Base-by-base conservation (phyloP, 2,888 invertebrate genomes). In the Drosophila lutescens region DNA sequence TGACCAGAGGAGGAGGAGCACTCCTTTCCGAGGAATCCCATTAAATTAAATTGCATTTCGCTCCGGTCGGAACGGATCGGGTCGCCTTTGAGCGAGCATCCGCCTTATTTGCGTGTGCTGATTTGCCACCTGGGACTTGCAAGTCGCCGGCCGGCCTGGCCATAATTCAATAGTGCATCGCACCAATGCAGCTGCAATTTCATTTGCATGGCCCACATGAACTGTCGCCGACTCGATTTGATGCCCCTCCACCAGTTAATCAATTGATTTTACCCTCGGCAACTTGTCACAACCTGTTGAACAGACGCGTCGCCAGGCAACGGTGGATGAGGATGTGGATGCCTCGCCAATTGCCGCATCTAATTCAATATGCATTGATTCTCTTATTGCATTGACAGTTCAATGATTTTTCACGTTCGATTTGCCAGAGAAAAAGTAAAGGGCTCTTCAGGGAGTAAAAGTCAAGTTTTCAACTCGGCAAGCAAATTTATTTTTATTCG, bases 161-260 rank as follows among this genome's bases (percentile, higher is more conserved):
- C 73, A 78, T 84, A 87, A 84, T 79, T 78, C 49, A 79, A 82
- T 87, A 75, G 26, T 36, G 57, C n/a, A 12, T 57, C 66, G 63
- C 78, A 70, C 50, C 49, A 68, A 51, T 68, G 70, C 60, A 61
- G 58, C 49, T 56, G 54, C 60, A 69, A 72, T 70, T 54, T 49
- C 55, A 58, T 66, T 74, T 68, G 60, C 66, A 47, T 74, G 56
- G 41, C 13, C 40, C 57, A 51, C 57, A 70, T 49, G 43, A 40
- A 47, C 43, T 36, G 20, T 36, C 53, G 53, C 44, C 54, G 65
- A 55, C 74, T 57, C 26, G 75, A 82, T 87, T 87, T 65, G 82
- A 81, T 41, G 87, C 30, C 30, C 84, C 73, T 51, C 17, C 41
- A 17, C 17, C 54, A 54, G 69, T 69, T 73, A 84, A 84, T 85